Conservation (phyloP, 2,113 vertebrate species). For the Garra rufa region DNA sequence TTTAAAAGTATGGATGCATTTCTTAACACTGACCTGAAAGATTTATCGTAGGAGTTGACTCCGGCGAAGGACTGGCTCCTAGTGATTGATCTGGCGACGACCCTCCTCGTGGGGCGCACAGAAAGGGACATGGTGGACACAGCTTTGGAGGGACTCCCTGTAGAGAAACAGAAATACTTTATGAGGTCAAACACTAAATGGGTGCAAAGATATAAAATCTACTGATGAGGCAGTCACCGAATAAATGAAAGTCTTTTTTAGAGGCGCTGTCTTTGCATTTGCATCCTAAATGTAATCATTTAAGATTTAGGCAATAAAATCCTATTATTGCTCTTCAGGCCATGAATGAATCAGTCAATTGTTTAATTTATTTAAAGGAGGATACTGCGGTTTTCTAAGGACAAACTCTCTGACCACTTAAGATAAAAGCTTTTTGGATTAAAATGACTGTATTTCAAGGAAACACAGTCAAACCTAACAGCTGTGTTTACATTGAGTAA, state of each 20-base stretch:
- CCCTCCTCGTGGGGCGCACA: constrained; percentile 84
- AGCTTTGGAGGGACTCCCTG: constrained; percentile 90
- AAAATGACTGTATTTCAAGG: neutral
- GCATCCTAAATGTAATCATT: neutral
- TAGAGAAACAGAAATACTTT: constrained; percentile 24
- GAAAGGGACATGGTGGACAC: constrained; percentile 96
- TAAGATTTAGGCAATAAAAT: neutral
- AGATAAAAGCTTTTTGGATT: constrained; percentile 38
- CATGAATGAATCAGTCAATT: neutral
- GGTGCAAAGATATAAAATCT: neutral
- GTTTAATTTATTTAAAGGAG: neutral
- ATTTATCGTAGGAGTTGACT: constrained; percentile 87
- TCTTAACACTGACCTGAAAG: constrained; percentile 80
- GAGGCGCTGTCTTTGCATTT: neutral
- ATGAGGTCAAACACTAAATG: neutral
- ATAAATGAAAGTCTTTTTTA: neutral
- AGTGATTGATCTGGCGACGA: constrained; percentile 85
- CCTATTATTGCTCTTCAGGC: neutral
- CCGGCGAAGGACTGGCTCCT: constrained; percentile 97
- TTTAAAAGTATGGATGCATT: constrained; percentile 3
- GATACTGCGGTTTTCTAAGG: neutral
- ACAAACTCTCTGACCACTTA: constrained; percentile 13
- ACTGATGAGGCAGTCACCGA: neutral
- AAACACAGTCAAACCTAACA: neutral
- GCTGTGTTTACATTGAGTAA: neutral